A percentile compares a stretch with the other conserved stretches of the same genome.
These are phyloP conservation scores for Ischnura elegans DNA, from an alignment of 2,888 invertebrate genomes.

Conservation along the genomic window DNA sequence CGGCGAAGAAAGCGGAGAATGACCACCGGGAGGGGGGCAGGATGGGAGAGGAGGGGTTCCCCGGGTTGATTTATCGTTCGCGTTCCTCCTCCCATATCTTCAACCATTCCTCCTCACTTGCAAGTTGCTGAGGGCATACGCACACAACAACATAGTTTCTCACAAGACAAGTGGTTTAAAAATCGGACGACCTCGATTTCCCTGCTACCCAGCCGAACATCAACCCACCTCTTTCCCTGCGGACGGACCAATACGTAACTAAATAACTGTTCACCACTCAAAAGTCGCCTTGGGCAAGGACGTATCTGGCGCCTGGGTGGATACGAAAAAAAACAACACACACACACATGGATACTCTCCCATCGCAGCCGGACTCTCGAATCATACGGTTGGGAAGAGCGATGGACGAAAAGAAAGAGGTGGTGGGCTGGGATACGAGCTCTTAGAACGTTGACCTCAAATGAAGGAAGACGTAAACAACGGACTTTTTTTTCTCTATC, in stretches of 20 bases:
- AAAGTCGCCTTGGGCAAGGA: slow-evolving; percentile 46
- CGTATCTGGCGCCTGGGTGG: slow-evolving; percentile 31
- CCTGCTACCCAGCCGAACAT: neutral
- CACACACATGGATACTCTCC: neutral
- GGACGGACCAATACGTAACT: slow-evolving; percentile 15
- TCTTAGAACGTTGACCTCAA: slow-evolving; percentile 26
- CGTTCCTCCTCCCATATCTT: slow-evolving; percentile 15
- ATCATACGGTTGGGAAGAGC: neutral
- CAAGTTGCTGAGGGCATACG: neutral
- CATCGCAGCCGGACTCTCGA: slow-evolving; percentile 4
- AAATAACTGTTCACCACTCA: neutral
- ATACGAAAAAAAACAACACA: neutral
- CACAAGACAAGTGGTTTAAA: slow-evolving; percentile 7
- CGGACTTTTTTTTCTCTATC: neutral
- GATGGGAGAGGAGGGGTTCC: neutral
- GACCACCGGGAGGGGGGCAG: neutral
- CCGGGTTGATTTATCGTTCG: slow-evolving; percentile 14
- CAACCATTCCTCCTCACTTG: neutral
- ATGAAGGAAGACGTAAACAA: slow-evolving; percentile 1
- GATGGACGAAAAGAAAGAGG: too few relatives aligned
- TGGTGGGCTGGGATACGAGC: neutral
- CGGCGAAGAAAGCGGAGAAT: neutral
- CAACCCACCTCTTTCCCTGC: neutral
- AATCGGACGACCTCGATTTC: slow-evolving; percentile 31
- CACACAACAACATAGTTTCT: slow-evolving; percentile 18